phyloP scores from a whole-genome alignment of 2,113 vertebrate species.

The Eulacestoma nigropectus region DNA sequence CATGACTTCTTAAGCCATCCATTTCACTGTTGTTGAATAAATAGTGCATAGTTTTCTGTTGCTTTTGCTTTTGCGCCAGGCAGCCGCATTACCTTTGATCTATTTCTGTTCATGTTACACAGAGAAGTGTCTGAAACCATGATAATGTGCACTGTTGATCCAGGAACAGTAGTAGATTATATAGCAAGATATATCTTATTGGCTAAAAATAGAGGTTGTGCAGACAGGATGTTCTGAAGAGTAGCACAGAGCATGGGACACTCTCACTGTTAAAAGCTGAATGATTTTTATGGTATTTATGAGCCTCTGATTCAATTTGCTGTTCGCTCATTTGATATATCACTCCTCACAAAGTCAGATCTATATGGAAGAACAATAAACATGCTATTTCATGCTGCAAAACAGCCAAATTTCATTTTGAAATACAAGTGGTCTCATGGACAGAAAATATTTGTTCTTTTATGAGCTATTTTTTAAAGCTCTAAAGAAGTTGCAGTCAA shows the following conservation, averaged over 20 bases:
- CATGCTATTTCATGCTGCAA: not conserved
- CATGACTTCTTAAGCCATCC: not conserved
- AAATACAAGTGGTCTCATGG: not conserved
- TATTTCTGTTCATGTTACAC: constrained; percentile 31
- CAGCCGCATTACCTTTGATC: not conserved
- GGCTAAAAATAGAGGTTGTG: constrained; percentile 21
- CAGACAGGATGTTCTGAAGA: constrained; percentile 16
- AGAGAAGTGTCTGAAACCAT: constrained; percentile 11
- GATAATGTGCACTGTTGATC: constrained; percentile 46
- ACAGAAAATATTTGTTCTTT: not conserved
- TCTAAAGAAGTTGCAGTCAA: not conserved
- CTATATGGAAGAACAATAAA: not conserved
- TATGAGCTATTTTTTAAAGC: not conserved
- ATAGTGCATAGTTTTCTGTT: not conserved
- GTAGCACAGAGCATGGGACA: not conserved
- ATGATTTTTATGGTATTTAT: not conserved
- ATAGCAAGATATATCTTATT: constrained; percentile 10
- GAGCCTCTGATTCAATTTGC: not conserved
- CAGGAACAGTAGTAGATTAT: constrained; percentile 4
- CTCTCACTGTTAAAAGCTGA: not conserved
- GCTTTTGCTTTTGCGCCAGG: not conserved
- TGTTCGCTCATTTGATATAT: not conserved
- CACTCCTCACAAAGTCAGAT: not conserved
- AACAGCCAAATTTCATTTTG: not conserved
- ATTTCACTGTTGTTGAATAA: not conserved